Evolutionary conservation across 2,797 vertebrate species (phyloP).

Genomic region (Chaetophractus vellerosus): DNA sequence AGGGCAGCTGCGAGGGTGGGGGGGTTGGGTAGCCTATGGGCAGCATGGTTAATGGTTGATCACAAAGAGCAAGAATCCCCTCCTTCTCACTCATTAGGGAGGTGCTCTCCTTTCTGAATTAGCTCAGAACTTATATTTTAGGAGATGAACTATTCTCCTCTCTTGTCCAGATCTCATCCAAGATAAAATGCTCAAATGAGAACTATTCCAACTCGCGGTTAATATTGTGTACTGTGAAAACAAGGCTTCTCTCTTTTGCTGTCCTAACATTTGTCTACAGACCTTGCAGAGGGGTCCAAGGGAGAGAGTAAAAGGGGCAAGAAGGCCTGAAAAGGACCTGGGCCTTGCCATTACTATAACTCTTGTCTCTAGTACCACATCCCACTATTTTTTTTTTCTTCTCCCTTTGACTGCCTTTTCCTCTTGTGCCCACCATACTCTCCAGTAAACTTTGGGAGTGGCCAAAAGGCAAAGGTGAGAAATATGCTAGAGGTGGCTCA

Average conservation of each 20-base stretch:
- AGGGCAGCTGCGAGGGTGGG: not conserved
- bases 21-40: not conserved
- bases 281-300: not conserved
- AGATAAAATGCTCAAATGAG: conserved; percentile 15
- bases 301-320: not conserved
- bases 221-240: not conserved
- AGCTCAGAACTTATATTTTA: conserved; percentile 32
- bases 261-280: not conserved
- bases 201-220: conserved; percentile 41
- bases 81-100: not conserved
- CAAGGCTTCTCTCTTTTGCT: conserved; percentile 11
- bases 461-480: not conserved
- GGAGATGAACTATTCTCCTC: not conserved
- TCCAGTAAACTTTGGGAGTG: not conserved
- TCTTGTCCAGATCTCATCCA: conserved; percentile 40
- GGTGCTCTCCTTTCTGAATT: not conserved
- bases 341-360: not conserved
- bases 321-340: not conserved
- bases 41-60: not conserved
- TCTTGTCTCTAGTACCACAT: not conserved
- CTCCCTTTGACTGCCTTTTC: not conserved
- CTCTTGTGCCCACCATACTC: not conserved
- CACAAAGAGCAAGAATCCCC: not conserved
- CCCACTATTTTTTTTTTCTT: not conserved
- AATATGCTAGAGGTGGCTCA: not conserved